phyloP scores from a whole-genome alignment of 2,888 invertebrate species.

The Cantharis rufa region DNA sequence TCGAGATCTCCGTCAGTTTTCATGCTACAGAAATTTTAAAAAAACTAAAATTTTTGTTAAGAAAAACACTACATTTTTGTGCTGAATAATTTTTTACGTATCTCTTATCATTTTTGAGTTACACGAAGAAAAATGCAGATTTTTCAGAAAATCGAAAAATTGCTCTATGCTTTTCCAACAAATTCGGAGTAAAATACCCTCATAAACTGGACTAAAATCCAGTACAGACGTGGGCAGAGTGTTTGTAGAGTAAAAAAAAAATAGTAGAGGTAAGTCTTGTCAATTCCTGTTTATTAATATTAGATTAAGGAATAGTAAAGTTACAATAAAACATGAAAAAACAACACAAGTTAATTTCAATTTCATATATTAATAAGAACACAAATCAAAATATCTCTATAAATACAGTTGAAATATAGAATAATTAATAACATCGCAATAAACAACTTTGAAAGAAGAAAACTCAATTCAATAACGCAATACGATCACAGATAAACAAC shows the following conservation, averaged over 20 bases:
- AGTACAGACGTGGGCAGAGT: too few relatives aligned
- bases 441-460: conserved; percentile 45
- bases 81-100: too few relatives aligned
- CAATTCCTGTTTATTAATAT: not conserved
- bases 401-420: conserved; percentile 51
- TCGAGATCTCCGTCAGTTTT: too few relatives aligned
- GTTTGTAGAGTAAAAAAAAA: not conserved
- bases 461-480: conserved; percentile 50
- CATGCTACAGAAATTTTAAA: too few relatives aligned
- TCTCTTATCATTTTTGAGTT: too few relatives aligned
- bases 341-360: conserved; percentile 23
- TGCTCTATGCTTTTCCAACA: too few relatives aligned
- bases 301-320: not conserved
- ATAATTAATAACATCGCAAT: conserved; percentile 44
- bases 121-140: too few relatives aligned
- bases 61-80: too few relatives aligned
- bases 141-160: too few relatives aligned
- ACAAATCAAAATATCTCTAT: conserved; percentile 50
- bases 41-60: too few relatives aligned
- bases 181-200: too few relatives aligned
- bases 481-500: conserved; percentile 57
- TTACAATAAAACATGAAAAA: conserved; percentile 2
- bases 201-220: too few relatives aligned
- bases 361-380: conserved; percentile 52
- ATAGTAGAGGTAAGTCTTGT: not conserved